Evolutionary conservation across 2,113 vertebrate species (phyloP), one percentile per base, ranked within the genome.

Genomic region (Panthera leo): DNA sequence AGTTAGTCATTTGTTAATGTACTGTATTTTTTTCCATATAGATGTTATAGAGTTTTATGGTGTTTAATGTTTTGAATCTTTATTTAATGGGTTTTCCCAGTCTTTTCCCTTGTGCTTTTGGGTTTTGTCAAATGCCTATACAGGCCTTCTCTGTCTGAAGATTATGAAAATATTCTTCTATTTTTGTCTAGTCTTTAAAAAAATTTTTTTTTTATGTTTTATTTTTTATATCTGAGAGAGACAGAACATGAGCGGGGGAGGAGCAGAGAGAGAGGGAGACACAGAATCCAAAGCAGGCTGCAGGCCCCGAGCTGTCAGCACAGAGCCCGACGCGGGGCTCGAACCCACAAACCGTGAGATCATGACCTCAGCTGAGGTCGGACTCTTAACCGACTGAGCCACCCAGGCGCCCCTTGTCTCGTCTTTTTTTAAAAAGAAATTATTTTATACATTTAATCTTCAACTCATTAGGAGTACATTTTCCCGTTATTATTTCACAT

Each of bases 51-150:
- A 29, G 21, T 65, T 67, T 55, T n/a, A 39, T n/a, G 45, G 25
- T 63, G 15, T 65, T 83, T 42, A 75, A 39, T 65, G 65, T 55
- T 94, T 48, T 65, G 63, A 91, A 80, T 85, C 94, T 96, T 79
- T 65, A 45, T 45, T 71, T 78, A 63, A 67, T 91, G 29, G 39
- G 31, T 70, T 85, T 45, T 78, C 31, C 42, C 39, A 36, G 31
- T 78, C 45, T 67, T 85, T 85, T 80, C 31, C 15, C 79, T 86
- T 82, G 45, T 78, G 10, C 21, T 63, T 75, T 58, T 80, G 29
- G 15, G 21, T 70, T 79, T 89, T 70, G 3, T 93, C 36, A 79
- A 78, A 63, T 45, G 15, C 85, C 82, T 75, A 9, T 11, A 25
- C 51, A 58, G 11, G 10, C 3, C 14, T 16, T 55, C 39, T 34